These are phyloP conservation scores for Pectinophora gossypiella DNA, from an alignment of 1,140 invertebrate species.

Conservation along the genomic window DNA sequence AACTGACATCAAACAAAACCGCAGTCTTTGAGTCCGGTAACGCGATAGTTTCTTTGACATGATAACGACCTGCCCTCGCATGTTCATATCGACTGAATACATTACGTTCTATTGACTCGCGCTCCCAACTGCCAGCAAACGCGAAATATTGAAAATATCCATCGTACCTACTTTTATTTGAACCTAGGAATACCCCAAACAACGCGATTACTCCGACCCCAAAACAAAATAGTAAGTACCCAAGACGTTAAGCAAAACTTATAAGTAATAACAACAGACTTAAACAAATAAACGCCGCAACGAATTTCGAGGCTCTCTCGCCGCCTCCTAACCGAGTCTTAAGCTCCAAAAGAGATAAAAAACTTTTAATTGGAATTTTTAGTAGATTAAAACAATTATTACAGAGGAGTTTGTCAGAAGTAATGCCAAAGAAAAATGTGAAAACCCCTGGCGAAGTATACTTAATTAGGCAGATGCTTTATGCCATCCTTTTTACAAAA, in stretches of 20 bases:
- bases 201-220: neutral
- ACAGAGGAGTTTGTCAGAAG: constrained; percentile 28
- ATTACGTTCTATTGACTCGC: constrained; percentile 53
- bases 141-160: constrained; percentile 48
- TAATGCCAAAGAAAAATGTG: constrained; percentile 23
- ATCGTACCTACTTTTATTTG: no score
- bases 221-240: neutral
- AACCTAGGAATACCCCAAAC: neutral
- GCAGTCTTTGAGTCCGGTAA: constrained; percentile 62
- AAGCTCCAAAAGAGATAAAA: constrained; percentile 39
- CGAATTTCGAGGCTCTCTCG: neutral
- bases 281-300: neutral
- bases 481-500: neutral
- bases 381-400: constrained; percentile 55
- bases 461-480: constrained; percentile 7
- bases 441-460: constrained; percentile 4
- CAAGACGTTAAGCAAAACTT: neutral
- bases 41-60: constrained; percentile 71
- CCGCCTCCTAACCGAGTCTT: constrained; percentile 23
- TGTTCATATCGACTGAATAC: constrained; percentile 57
- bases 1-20: constrained; percentile 56
- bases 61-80: constrained; percentile 58
- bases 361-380: constrained; percentile 56
- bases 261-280: neutral
- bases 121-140: constrained; percentile 29